Percentiles rank a stretch among this genome's conserved stretches.
phyloP scores from a whole-genome alignment of 2,797 vertebrate genomes.

The Vireo griseus region DNA sequence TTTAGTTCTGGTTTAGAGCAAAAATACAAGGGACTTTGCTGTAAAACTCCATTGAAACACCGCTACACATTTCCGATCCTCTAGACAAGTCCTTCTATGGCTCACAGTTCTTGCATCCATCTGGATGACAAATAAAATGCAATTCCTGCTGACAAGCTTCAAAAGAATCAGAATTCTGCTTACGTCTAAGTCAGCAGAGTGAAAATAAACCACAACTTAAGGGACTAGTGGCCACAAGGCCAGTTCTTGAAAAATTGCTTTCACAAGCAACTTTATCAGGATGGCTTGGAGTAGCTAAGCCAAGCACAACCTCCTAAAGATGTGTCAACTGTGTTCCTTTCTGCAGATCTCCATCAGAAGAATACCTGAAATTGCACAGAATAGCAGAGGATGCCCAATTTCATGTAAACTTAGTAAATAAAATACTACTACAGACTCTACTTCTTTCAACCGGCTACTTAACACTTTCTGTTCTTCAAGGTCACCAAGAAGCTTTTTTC shows the following conservation, averaged over 20 bases:
- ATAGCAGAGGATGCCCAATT: neutral
- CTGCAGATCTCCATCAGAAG: neutral
- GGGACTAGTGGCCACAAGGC: neutral
- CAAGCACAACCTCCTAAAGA: neutral
- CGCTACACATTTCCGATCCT: neutral
- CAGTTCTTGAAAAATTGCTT: neutral
- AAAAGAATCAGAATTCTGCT: neutral
- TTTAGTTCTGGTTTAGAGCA: neutral
- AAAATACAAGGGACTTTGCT: neutral
- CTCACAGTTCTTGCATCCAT: neutral
- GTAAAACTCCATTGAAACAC: neutral
- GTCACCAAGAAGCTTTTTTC: neutral
- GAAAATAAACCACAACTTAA: neutral
- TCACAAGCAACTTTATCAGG: neutral
- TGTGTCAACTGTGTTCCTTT: neutral
- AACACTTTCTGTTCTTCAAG: neutral
- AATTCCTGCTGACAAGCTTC: neutral
- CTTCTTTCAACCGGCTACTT: neutral
- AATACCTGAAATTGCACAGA: neutral
- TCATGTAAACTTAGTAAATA: neutral
- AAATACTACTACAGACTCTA: neutral
- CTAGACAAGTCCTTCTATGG: neutral
- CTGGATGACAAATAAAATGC: neutral
- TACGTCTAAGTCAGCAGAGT: neutral
- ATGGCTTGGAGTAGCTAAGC: neutral